Conservation (phyloP, 2,888 invertebrate species). For the Norana najaformis region DNA sequence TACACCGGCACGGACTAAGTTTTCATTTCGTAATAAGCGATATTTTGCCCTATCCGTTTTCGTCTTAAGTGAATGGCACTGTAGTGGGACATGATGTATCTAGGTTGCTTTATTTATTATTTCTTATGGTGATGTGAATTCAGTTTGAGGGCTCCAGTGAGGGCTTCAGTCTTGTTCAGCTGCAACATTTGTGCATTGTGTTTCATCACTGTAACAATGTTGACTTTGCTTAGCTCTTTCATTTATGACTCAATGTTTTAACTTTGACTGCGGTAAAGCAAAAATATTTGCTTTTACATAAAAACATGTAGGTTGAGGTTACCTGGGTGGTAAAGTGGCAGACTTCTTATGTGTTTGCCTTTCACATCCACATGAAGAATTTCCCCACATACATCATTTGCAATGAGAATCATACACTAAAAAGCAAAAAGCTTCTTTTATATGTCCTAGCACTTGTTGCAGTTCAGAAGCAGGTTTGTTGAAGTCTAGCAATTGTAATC, state of each 20-base stretch:
- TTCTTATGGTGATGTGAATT: not conserved
- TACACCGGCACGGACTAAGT: no score
- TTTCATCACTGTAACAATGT: not conserved
- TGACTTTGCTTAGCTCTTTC: not conserved
- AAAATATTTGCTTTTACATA: not conserved
- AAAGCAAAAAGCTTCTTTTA: no score
- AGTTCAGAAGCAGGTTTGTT: not conserved
- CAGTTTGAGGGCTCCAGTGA: not conserved
- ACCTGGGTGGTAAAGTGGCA: not conserved
- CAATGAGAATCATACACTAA: no score
- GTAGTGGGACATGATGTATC: conserved; percentile 1
- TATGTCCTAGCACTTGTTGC: no score
- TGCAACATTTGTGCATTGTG: not conserved
- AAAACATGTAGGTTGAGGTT: not conserved
- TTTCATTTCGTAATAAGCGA: no score
- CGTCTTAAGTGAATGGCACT: no score
- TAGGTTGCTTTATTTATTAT: not conserved
- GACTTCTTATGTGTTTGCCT: not conserved
- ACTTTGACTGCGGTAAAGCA: not conserved
- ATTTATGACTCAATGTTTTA: conserved; percentile 1
- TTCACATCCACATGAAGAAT: not conserved
- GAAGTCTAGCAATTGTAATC: not conserved
- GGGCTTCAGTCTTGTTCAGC: not conserved
- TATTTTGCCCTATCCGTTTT: no score
- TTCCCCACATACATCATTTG: no score